Conservation (phyloP, 2,888 invertebrate species). For the Seira ritae region DNA sequence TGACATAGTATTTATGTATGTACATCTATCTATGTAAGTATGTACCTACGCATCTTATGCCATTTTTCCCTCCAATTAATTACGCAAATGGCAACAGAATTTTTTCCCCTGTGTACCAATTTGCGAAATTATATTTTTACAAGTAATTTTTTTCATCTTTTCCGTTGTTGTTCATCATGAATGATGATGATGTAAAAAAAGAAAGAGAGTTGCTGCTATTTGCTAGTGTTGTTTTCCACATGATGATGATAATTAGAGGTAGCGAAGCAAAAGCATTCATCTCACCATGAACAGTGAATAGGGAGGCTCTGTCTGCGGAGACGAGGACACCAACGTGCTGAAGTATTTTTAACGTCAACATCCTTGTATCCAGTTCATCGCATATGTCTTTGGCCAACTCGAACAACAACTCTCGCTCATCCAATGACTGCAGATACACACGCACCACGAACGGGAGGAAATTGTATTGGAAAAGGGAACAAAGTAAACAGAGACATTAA, state of each 20-base stretch:
- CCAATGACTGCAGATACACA: conserved; percentile 77
- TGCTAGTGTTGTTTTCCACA: neutral
- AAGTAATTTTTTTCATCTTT: conserved; percentile 15
- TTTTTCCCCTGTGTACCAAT: neutral
- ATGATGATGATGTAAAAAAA: neutral
- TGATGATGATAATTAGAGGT: neutral
- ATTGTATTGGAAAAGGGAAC: neutral
- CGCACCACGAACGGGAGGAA: neutral
- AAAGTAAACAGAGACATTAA: conserved; percentile 40
- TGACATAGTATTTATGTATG: neutral
- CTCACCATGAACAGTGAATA: conserved; percentile 87
- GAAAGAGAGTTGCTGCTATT: neutral
- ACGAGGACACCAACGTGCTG: conserved; percentile 95
- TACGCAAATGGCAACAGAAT: neutral
- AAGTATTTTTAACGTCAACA: conserved; percentile 95
- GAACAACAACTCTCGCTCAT: conserved; percentile 96
- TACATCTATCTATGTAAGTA: too few species aligned
- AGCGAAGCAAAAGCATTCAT: neutral
- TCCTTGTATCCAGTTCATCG: conserved; percentile 95
- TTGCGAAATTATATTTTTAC: conserved; percentile 6
- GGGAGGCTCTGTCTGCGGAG: conserved; percentile 93
- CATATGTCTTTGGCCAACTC: conserved; percentile 97
- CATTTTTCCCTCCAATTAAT: neutral
- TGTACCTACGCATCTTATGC: too few species aligned
- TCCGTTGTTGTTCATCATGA: neutral